Base-by-base conservation (phyloP, 2,113 vertebrate genomes). In the Pseudolaguvia tuberculata region DNA sequence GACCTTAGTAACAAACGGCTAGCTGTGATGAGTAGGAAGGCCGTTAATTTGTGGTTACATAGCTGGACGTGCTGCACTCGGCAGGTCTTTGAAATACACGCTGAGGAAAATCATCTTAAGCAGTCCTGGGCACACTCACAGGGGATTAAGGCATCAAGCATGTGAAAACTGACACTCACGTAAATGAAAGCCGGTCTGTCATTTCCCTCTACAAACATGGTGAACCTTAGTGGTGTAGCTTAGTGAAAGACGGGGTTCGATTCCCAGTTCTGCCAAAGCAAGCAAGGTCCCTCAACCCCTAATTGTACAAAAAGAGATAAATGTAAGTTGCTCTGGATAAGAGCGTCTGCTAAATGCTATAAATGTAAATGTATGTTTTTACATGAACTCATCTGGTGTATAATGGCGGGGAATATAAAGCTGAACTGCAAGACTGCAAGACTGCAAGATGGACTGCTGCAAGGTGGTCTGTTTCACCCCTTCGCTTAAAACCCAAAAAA, bases 61-160 rank as follows among this genome's bases (percentile, higher is more conserved):
- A 56, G 35, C 68, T 58, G 59, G 39, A 73, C 42, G 48, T 13
- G 50, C 15, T 69, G 48, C n/a, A 57, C 71, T 67, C 74, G 68
- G 53, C 62, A 69, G 70, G 47, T 67, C 56, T 20, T 35, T 77
- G 73, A 23, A 76, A 39, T 6, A n/a, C n/a, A 51, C 45, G 3
- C 42, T 70, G 69, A 35, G 72, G 53, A 74, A 35, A 74, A 63
- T 70, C 59, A 72, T 50, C 77, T 68, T n/a, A 51, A 59, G 50
- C 61, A 57, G 67, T 58, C 78, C 52, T 45, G 18, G 27, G 45
- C 68, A 79, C 70, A 82, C 73, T 78, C 35, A 31, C 51, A 61
- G 53, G 39, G 75, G 81, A 85, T 85, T 84, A 84, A 81, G 62
- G 75, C 57, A 69, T 76, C 66, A 82, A 81, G 75, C 69, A 51